A percentile compares a stretch with the other conserved stretches of the same genome.
Evolutionary conservation across 1,140 invertebrate species (phyloP).

Genomic region (Globodera rostochiensis): DNA sequence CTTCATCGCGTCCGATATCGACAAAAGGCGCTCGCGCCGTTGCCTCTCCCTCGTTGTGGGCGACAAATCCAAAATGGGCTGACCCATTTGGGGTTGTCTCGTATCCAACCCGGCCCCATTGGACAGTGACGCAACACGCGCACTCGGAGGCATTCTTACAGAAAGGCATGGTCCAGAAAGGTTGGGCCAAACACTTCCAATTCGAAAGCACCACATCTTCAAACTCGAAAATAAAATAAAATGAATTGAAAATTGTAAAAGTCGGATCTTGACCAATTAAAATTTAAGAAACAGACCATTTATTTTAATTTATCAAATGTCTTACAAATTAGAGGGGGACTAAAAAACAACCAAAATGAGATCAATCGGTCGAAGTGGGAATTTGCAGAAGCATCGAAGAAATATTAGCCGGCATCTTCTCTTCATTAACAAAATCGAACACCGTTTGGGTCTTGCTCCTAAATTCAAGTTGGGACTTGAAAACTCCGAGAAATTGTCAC

Average conservation of each 20-base stretch:
- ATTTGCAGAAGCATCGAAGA: constrained; percentile 21
- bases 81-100: neutral
- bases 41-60: neutral
- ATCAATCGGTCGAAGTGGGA: neutral
- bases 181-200: neutral
- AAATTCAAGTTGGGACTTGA: neutral
- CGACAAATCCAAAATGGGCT: no score
- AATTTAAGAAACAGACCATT: constrained; percentile 1
- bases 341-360: neutral
- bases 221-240: constrained; percentile 8
- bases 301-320: neutral
- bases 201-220: neutral
- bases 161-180: neutral
- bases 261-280: no score
- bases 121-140: neutral
- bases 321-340: neutral
- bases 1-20: constrained; percentile 51
- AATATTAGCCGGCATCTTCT: constrained; percentile 25
- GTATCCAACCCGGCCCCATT: neutral
- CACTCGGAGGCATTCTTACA: neutral
- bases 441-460: constrained; percentile 6
- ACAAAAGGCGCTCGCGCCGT: constrained; percentile 23
- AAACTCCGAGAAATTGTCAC: neutral
- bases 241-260: neutral
- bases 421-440: constrained; percentile 15